phyloP scores from a whole-genome alignment of 2,113 vertebrate species.

The Aptenodytes forsteri region DNA sequence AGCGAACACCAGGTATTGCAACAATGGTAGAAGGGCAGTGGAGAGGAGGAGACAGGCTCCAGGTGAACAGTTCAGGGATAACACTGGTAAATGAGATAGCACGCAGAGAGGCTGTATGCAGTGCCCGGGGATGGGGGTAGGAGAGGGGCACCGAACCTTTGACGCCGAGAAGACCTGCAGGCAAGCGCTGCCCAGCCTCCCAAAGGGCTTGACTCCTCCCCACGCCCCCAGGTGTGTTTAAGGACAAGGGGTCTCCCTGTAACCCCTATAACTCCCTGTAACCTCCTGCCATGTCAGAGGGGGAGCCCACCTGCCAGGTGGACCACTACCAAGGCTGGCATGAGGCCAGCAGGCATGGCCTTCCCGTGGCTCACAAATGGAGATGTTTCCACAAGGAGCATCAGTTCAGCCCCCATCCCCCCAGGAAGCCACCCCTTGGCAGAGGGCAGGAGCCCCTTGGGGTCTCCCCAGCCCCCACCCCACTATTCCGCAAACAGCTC shows the following conservation, averaged over 20 bases:
- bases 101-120: accelerated
- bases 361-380: not conserved
- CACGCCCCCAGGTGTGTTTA: not conserved
- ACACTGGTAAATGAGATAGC: not conserved
- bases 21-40: not conserved
- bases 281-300: not conserved
- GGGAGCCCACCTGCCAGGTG: not conserved
- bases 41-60: not conserved
- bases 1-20: not conserved
- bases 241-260: not conserved
- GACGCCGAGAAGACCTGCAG: not conserved
- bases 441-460: not conserved
- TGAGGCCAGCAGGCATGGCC: not conserved
- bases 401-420: not conserved
- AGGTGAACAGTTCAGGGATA: not conserved
- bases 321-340: not conserved
- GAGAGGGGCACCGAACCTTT: not conserved
- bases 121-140: not conserved
- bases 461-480: not conserved
- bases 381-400: not conserved
- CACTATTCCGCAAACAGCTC: not conserved
- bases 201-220: not conserved
- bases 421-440: accelerated
- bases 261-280: not conserved
- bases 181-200: not conserved